A percentile compares a stretch with the other conserved stretches of the same genome.
These are phyloP conservation scores for Ennomos erosarius DNA, from an alignment of 2,888 invertebrate genomes.

Conservation along the genomic window DNA sequence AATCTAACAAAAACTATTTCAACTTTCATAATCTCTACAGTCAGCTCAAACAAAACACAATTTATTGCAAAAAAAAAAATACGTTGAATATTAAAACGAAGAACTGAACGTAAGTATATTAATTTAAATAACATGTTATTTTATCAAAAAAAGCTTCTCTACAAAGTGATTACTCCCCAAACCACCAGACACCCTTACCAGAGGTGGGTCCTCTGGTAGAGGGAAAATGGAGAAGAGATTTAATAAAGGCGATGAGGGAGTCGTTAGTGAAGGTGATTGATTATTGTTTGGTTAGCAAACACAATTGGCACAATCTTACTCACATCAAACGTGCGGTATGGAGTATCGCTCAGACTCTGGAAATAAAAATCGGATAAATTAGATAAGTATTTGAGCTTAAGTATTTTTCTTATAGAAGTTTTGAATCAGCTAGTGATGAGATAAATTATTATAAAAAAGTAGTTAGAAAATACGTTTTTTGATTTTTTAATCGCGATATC, in stretches of 20 bases:
- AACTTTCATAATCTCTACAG: too few relatives aligned
- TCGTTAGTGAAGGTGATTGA: slow-evolving; percentile 62
- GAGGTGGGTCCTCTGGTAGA: too few relatives aligned
- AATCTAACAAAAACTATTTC: too few relatives aligned
- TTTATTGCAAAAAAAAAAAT: too few relatives aligned
- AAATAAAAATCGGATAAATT: slow-evolving; percentile 28
- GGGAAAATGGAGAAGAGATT: slow-evolving; percentile 43
- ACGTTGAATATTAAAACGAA: too few relatives aligned
- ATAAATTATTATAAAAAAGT: too few relatives aligned
- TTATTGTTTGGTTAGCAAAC: slow-evolving; percentile 71
- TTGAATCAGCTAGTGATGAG: too few relatives aligned
- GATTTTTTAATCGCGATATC: slow-evolving; percentile 6
- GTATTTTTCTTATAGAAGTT: too few relatives aligned
- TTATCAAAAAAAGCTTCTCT: background rate
- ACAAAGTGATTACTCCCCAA: slow-evolving; percentile 5
- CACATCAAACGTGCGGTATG: slow-evolving; percentile 68
- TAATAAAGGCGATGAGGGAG: slow-evolving; percentile 48
- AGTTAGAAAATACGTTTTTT: background rate
- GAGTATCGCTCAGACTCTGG: slow-evolving; percentile 46
- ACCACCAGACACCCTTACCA: too few relatives aligned
- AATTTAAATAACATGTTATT: too few relatives aligned
- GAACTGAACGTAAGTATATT: too few relatives aligned
- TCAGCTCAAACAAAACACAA: too few relatives aligned
- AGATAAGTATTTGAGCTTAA: background rate
- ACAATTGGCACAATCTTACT: slow-evolving; percentile 69